A percentile compares a stretch with the other conserved stretches of the same genome.
These are phyloP conservation scores for Osmoderma eremita DNA, from an alignment of 2,888 invertebrate genomes.

Conservation along the genomic window DNA sequence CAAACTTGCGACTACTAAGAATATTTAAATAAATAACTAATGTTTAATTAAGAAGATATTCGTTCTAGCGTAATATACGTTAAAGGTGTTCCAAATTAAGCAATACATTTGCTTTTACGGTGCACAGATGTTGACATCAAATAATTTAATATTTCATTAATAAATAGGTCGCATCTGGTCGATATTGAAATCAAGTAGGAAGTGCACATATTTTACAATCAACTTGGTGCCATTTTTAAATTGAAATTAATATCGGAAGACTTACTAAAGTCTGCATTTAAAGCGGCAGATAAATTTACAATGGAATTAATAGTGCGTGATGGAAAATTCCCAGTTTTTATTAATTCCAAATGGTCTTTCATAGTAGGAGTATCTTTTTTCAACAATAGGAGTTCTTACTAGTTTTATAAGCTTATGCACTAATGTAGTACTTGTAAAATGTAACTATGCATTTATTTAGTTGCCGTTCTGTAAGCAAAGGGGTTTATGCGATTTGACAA, in stretches of 20 bases:
- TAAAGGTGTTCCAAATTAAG: too few relatives aligned
- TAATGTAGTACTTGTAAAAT: not conserved
- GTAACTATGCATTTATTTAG: not conserved
- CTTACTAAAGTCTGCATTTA: slow-evolving; percentile 15
- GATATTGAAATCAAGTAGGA: slow-evolving; percentile 38
- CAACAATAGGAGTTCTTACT: too few relatives aligned
- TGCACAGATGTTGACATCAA: slow-evolving; percentile 22
- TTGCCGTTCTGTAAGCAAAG: not conserved
- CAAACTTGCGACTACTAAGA: too few relatives aligned
- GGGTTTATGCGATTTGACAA: slow-evolving; percentile 12
- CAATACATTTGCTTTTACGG: not conserved
- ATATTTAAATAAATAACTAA: too few relatives aligned
- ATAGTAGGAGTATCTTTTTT: too few relatives aligned
- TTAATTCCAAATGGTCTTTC: too few relatives aligned
- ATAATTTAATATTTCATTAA: slow-evolving; percentile 36
- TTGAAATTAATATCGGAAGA: slow-evolving; percentile 40
- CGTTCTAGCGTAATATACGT: too few relatives aligned
- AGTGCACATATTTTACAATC: slow-evolving; percentile 40
- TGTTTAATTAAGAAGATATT: too few relatives aligned
- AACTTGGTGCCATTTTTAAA: slow-evolving; percentile 32
- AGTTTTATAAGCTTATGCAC: too few relatives aligned
- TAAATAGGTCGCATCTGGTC: slow-evolving; percentile 38
- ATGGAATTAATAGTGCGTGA: slow-evolving; percentile 11
- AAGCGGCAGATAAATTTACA: slow-evolving; percentile 23
- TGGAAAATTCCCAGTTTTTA: slow-evolving; percentile 5